Conservation (phyloP, 2,888 invertebrate genomes). For the Nomada ferruginata region DNA sequence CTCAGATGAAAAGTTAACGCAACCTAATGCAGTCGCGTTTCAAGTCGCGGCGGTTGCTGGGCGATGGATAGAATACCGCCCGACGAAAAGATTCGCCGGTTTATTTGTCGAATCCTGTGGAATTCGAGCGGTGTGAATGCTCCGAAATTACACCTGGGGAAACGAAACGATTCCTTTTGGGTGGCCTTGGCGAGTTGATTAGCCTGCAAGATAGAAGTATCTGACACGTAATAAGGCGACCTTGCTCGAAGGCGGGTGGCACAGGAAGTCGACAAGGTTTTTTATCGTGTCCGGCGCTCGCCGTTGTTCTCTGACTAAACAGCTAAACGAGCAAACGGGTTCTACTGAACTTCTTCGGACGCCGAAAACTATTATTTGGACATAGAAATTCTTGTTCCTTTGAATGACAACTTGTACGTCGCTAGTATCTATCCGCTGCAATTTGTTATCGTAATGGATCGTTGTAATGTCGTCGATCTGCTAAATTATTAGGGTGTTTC, state of each 20-base stretch:
- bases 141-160: not conserved
- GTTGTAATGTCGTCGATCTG: no score
- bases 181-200: constrained; percentile 75
- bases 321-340: constrained; percentile 52
- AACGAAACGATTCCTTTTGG: constrained; percentile 27
- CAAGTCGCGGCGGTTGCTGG: not conserved
- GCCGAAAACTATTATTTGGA: constrained; percentile 24
- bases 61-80: not conserved
- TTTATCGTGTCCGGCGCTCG: constrained; percentile 75
- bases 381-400: not conserved
- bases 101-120: not conserved
- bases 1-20: constrained; percentile 28
- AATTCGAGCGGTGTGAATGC: not conserved
- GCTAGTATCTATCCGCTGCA: not conserved
- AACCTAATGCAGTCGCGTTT: not conserved
- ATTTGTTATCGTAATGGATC: no score
- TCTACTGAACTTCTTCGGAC: constrained; percentile 11
- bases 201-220: constrained; percentile 74
- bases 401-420: not conserved
- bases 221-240: constrained; percentile 78
- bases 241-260: constrained; percentile 81
- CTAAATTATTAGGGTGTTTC: no score
- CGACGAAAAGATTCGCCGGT: not conserved
- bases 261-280: constrained; percentile 84
- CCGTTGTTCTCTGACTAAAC: constrained; percentile 56